Base-by-base conservation (phyloP, 2,888 invertebrate genomes). In the Lagria hirta region DNA sequence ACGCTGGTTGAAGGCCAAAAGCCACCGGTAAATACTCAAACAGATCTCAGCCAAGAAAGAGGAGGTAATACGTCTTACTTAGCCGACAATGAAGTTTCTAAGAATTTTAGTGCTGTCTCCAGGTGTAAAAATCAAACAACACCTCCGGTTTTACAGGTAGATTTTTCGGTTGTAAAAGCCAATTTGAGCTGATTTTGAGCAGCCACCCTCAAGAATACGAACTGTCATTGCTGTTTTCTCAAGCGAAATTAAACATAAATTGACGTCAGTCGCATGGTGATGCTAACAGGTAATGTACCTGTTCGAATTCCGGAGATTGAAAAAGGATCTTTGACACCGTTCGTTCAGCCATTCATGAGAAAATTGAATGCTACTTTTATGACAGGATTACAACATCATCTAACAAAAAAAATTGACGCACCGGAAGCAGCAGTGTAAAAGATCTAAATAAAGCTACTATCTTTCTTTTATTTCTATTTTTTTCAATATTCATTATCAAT, bases 71-170 rank as follows among this genome's bases (percentile, higher is more conserved):
- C 34, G 42, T 42, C 42, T 42, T 42, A 42, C 28, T 42, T 32
- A 16, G 36, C 43, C 42, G 48, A 43, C 48, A 47, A 47, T 43
- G 27, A 34, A 28, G n/a, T 33, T 48, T 48, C 48, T 37, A 3
- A 28, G 48, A 48, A 48, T 47, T 27, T 28, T 20, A 22, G 32
- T 26, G 34, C 27, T 34, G 46, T 34, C 35, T 38, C 33, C 36
- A 47, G 47, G 48, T 48, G 48, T 48, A 48, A 48, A 48, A 48
- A 43, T 37, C 48, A 48, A 48, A 48, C 46, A 46, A 46, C 41
- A 48, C 38, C 34, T 32, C 17, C 23, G 22, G 21, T 12, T 26
- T 24, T 30, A 33, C 43, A 48, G 48, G 48, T 48, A 48, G 48
- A 48, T 37, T 46, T 46, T 28, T 34, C 28, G 37, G 37, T 38